phyloP scores from a whole-genome alignment of 2,797 vertebrate genomes.

The Mycteria americana region DNA sequence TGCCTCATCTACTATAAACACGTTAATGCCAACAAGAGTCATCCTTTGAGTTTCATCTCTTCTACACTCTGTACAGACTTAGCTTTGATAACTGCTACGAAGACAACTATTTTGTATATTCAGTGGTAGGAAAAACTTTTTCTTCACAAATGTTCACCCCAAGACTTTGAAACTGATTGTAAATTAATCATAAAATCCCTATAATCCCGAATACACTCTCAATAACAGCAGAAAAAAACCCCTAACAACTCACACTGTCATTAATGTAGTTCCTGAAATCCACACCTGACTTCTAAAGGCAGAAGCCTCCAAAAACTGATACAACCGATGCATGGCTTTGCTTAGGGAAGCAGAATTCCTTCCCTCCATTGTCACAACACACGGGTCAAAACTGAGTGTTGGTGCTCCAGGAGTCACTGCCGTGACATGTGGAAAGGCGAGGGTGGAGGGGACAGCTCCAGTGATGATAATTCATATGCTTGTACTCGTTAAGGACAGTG shows the following conservation, averaged over 20 bases:
- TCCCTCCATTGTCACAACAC: neutral
- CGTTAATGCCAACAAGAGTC: neutral
- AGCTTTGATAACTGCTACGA: neutral
- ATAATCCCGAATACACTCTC: neutral
- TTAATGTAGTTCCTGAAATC: neutral
- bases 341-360: neutral
- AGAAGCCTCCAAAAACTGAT: neutral
- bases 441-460: rapidly evolving
- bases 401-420: neutral
- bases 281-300: conserved; percentile 21
- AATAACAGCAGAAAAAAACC: neutral
- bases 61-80: neutral
- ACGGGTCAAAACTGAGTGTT: neutral
- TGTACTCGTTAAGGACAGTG: neutral
- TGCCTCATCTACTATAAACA: neutral
- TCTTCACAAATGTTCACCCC: neutral
- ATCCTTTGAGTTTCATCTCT: neutral
- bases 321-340: neutral
- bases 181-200: neutral
- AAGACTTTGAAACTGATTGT: neutral
- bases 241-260: neutral
- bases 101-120: neutral
- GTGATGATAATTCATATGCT: neutral
- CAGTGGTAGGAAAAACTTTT: neutral
- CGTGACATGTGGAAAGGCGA: neutral